Evolutionary conservation across 2,113 vertebrate genomes (phyloP).

Genomic region (Phylloscopus whistleri): DNA sequence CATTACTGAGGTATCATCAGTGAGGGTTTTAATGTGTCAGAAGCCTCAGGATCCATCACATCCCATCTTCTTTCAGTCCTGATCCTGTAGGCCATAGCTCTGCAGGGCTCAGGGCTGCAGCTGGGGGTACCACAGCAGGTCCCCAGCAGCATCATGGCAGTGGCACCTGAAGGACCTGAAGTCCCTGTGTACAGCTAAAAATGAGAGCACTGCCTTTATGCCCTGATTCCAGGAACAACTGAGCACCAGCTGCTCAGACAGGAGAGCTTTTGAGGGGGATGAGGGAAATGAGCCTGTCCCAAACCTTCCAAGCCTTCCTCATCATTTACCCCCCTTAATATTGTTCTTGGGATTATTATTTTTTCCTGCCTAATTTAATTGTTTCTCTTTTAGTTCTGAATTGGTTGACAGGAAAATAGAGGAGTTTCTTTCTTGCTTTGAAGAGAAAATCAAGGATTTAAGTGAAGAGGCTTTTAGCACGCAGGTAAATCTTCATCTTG

Average conservation of each 20-base stretch:
- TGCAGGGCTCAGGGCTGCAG: not conserved
- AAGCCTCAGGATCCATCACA: not conserved
- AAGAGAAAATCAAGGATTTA: slow-evolving; percentile 81
- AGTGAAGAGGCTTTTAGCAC: slow-evolving; percentile 87
- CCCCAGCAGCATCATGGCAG: not conserved
- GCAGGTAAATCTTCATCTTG: slow-evolving; percentile 71
- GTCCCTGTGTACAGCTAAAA: not conserved
- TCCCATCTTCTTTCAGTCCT: not conserved
- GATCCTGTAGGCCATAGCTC: rapidly evolving
- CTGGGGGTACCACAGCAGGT: not conserved
- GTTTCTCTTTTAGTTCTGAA: slow-evolving; percentile 82
- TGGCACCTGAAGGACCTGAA: rapidly evolving
- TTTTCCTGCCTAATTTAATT: not conserved
- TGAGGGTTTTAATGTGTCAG: not conserved
- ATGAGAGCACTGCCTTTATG: not conserved
- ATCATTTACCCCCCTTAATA: rapidly evolving
- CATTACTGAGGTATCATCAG: not conserved
- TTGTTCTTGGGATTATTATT: no score
- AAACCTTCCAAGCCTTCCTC: not conserved
- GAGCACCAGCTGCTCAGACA: not conserved
- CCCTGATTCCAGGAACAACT: rapidly evolving
- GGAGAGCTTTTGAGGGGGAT: no score
- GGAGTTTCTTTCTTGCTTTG: slow-evolving; percentile 89
- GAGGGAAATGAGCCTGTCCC: not conserved
- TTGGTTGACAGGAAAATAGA: slow-evolving; percentile 91